Conservation (phyloP, 1,140 invertebrate genomes). For the Drosophila ogumai region DNA sequence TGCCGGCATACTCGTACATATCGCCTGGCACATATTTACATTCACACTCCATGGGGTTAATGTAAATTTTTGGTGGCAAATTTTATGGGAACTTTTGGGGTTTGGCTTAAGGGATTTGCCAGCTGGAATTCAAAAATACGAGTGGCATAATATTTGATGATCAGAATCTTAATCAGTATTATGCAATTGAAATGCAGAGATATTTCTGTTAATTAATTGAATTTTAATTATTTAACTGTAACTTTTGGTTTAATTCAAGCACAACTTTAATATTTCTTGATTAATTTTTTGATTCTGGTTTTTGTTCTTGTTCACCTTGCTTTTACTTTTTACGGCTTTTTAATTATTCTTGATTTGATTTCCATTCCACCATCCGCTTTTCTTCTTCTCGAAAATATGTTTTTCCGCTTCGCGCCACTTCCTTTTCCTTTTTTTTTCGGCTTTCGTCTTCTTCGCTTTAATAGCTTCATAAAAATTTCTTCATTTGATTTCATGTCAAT, state of each 20-base stretch:
- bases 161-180: constrained; percentile 7
- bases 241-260: no score
- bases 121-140: constrained; percentile 15
- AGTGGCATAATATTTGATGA: constrained; percentile 9
- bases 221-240: background rate
- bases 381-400: constrained; percentile 29
- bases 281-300: no score
- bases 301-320: background rate
- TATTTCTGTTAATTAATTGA: background rate
- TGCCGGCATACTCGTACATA: background rate
- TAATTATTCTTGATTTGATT: constrained; percentile 55
- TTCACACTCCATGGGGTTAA: constrained; percentile 46
- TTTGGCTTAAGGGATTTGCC: constrained; percentile 28
- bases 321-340: constrained; percentile 41
- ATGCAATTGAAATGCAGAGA: constrained; percentile 7
- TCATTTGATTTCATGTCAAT: constrained; percentile 77
- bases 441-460: constrained; percentile 43
- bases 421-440: constrained; percentile 13
- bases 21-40: constrained; percentile 25
- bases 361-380: constrained; percentile 19
- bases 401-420: constrained; percentile 13
- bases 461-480: constrained; percentile 64
- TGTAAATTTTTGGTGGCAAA: constrained; percentile 43
- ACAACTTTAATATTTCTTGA: background rate
- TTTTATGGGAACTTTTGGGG: constrained; percentile 28